A percentile compares a stretch with the other conserved stretches of the same genome.
Evolutionary conservation across 2,113 vertebrate genomes (phyloP).

Genomic region (Tapirus terrestris): DNA sequence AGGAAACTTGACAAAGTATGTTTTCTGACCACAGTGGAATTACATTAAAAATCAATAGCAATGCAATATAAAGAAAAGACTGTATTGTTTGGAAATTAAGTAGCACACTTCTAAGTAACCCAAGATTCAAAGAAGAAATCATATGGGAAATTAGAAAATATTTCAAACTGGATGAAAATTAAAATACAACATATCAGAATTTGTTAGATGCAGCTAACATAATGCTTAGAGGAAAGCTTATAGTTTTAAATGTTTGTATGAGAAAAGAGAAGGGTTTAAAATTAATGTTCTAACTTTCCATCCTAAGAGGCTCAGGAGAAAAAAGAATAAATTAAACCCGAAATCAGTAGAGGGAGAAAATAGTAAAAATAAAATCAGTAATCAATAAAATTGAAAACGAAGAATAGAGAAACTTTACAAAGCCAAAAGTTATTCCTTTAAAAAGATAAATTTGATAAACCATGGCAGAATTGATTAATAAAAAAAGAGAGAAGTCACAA

Average conservation of each 20-base stretch:
- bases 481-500: not conserved
- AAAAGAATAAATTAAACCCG: conserved; percentile 5
- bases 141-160: conserved; percentile 20
- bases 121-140: conserved; percentile 2
- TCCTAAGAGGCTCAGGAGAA: not conserved
- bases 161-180: conserved; percentile 26
- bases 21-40: not conserved
- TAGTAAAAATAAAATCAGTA: not conserved
- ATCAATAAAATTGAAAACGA: conserved; percentile 10
- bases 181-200: not conserved
- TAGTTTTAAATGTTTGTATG: not conserved
- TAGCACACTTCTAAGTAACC: not conserved
- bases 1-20: not conserved
- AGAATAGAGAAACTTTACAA: not conserved
- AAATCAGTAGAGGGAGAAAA: conserved; percentile 5
- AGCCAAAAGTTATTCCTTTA: conserved; percentile 1
- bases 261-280: not conserved
- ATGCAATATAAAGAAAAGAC: not conserved
- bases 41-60: not conserved
- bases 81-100: conserved; percentile 11
- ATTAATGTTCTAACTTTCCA: not conserved
- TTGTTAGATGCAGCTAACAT: not conserved
- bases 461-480: not conserved
- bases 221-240: not conserved
- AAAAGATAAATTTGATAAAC: conserved; percentile 42